Evolutionary conservation across 2,113 vertebrate genomes (phyloP).

Genomic region (Myotis yumanensis): DNA sequence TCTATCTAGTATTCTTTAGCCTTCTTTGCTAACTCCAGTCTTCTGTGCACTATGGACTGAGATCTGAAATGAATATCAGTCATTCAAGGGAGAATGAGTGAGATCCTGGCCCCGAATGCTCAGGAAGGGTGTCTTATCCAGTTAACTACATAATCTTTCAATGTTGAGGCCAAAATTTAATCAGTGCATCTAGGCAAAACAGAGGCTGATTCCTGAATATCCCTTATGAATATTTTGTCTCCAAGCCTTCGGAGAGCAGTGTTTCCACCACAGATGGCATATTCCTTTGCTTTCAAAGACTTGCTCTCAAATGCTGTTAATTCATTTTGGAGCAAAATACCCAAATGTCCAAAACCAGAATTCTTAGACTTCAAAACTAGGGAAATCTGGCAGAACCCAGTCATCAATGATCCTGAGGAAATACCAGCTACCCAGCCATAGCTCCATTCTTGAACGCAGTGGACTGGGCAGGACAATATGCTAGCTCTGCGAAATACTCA

Average conservation of each 20-base stretch:
- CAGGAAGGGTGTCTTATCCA: neutral
- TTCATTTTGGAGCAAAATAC: neutral
- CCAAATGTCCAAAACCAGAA: neutral
- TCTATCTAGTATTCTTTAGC: neutral
- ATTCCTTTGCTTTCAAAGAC: neutral
- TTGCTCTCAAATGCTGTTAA: neutral
- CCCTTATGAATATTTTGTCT: neutral
- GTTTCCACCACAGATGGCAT: neutral
- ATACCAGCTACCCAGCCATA: accelerated
- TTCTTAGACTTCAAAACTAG: neutral
- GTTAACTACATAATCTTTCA: neutral
- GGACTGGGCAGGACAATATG: neutral
- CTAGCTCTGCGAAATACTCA: neutral
- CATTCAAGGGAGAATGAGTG: neutral
- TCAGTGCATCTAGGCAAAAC: neutral
- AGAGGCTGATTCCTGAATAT: neutral
- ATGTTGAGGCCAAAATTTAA: neutral
- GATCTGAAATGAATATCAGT: neutral
- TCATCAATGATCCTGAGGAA: neutral
- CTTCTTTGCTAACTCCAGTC: neutral
- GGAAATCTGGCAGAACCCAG: neutral
- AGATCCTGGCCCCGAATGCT: neutral
- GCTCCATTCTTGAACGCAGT: neutral
- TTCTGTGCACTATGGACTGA: neutral
- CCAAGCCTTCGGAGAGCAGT: neutral